Base-by-base conservation (phyloP, 2,888 invertebrate genomes). In the Cryptocephalus primarius region DNA sequence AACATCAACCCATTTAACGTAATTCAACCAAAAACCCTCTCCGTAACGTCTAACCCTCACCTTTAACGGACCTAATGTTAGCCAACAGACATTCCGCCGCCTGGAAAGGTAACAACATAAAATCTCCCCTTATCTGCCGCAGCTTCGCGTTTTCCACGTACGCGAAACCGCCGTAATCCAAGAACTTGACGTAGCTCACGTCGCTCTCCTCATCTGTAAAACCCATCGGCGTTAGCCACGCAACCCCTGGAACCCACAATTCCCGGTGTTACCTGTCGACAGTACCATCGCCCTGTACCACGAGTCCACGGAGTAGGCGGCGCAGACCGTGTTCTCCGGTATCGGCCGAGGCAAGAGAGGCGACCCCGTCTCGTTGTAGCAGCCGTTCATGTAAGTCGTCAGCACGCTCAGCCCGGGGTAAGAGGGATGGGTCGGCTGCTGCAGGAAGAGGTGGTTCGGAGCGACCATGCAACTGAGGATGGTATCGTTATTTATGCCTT, bases 161-260 rank as follows among this genome's bases (percentile, higher is more conserved):
- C 62, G 84, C 80, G 70, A 88, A 97, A 43, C 97, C 97, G 42
- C 99, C 99, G 62, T 91, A 92, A 74, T 99, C 99, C 43, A 97
- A 83, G 67, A 91, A 85, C 71, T 87, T 87, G 47, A 95, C 83
- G 54, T 90, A 78, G 58, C 88, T 86, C 39, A 80, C 79, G 59
- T 83, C 79, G 40, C 77, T 80, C 44, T 82, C 81, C 51, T 79
- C 79, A 52, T 85, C 83, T 36, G 6, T 6, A 36, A 36, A n/a
- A 36, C 3, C 2, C 4, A n/a, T 36, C 12, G 36, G 6, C 36
- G 36, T 36, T 36, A 36, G 6, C 34, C 36, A 36, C 36, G 6
- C 36, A 6, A n/a, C 2, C 36, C n/a, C 2, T 36, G 34, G 34
- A n/a, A n/a, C n/a, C n/a, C n/a, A 36, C 11, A 36, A 6, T n/a